A percentile compares a stretch with the other conserved stretches of the same genome.
These are phyloP conservation scores for Orgyia antiqua DNA, from an alignment of 2,888 invertebrate genomes.

Conservation along the genomic window DNA sequence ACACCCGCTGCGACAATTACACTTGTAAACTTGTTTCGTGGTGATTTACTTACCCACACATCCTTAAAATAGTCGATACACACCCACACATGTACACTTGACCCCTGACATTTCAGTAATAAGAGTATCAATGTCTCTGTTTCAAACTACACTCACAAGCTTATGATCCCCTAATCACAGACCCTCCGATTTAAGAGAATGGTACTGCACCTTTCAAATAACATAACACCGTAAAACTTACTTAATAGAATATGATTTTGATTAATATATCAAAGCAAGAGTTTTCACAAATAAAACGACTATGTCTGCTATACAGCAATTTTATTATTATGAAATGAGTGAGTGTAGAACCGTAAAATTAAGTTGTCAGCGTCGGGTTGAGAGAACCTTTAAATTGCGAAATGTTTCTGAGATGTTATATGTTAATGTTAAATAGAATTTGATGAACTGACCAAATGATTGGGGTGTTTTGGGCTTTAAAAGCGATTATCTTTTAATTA, in stretches of 20 bases:
- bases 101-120: conserved; percentile 51
- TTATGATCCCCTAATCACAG: conserved; percentile 63
- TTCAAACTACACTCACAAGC: conserved; percentile 58
- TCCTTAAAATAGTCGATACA: conserved; percentile 14
- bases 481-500: too few species aligned
- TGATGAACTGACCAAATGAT: conserved; percentile 15
- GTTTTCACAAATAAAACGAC: conserved; percentile 35
- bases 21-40: conserved; percentile 60
- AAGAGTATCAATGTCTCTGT: conserved; percentile 57
- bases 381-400: conserved; percentile 25
- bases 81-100: conserved; percentile 27
- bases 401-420: conserved; percentile 25
- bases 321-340: conserved; percentile 47
- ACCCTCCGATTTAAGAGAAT: conserved; percentile 52
- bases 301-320: conserved; percentile 35
- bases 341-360: conserved; percentile 44
- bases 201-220: conserved; percentile 17
- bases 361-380: conserved; percentile 31
- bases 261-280: conserved; percentile 15
- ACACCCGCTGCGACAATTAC: conserved; percentile 62
- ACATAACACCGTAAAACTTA: conserved; percentile 24
- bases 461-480: too few species aligned
- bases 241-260: conserved; percentile 12
- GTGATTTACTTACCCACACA: conserved; percentile 45
- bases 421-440: too few species aligned